phyloP scores from a whole-genome alignment of 2,797 vertebrate species.

The Ptychadena robeensis region DNA sequence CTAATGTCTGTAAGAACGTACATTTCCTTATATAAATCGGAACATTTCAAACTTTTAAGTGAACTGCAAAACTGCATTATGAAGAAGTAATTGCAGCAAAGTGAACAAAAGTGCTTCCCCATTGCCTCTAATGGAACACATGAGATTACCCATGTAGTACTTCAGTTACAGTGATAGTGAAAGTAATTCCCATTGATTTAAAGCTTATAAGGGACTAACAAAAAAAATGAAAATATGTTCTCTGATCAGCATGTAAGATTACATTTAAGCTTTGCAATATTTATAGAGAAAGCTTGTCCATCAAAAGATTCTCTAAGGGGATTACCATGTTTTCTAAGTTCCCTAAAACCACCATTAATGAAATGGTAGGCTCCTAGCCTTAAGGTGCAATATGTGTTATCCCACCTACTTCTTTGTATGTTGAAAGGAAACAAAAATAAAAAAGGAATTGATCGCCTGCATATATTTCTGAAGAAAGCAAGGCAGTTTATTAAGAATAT shows the following conservation, averaged over 20 bases:
- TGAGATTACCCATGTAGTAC: no score
- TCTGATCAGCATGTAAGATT: neutral
- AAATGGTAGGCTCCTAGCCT: slow-evolving; percentile 24
- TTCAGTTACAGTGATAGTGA: no score
- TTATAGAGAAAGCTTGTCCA: neutral
- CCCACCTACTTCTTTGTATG: neutral
- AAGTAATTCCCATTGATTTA: neutral
- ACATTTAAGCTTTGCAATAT: neutral
- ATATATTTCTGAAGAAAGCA: slow-evolving; percentile 47
- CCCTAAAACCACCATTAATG: neutral
- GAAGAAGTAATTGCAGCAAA: no score
- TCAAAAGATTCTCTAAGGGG: neutral
- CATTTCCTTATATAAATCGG: no score
- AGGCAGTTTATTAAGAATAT: slow-evolving; percentile 51
- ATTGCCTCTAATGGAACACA: neutral
- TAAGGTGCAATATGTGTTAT: slow-evolving; percentile 10
- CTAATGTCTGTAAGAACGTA: no score
- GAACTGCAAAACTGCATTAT: no score
- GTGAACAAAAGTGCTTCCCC: neutral
- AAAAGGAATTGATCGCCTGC: slow-evolving; percentile 41
- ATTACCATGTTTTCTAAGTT: neutral
- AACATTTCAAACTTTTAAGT: no score
- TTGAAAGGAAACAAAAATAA: slow-evolving; percentile 34
- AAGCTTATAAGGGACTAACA: neutral
- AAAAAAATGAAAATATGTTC: neutral